Evolutionary conservation across 2,113 vertebrate genomes (phyloP), one percentile per base, ranked within the genome.

Genomic region (Acanthochromis polyacanthus): DNA sequence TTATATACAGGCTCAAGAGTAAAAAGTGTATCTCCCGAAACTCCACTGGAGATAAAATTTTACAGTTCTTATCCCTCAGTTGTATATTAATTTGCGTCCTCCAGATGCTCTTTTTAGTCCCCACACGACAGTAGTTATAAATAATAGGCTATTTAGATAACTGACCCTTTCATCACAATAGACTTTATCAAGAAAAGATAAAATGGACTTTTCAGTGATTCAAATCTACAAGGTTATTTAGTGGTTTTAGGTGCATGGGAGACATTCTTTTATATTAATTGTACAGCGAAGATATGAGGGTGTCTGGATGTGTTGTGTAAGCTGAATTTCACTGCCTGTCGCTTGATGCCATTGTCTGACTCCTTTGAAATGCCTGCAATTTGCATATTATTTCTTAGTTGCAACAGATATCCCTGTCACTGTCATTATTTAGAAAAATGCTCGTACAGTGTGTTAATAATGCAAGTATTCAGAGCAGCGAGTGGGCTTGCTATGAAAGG

Each of bases 121-220:
- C 51, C 8, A 28, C 16, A 66, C 62, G 66, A 60, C 66, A 61
- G 62, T 82, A 82, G 76, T 74, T 80, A 69, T 79, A 57, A 88
- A 88, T 81, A 87, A 85, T 83, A 75, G 58, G 50, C 69, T 61
- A 71, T 84, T 83, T 70, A 87, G 78, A 83, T 84, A 82, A 80
- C 80, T 85, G 75, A 85, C 72, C 78, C 51, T 62, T 83, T 89
- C 55, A 86, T 85, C 73, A 66, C 53, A 78, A 89, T 30, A 82
- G 75, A 71, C 85, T 68, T 85, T 80, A 85, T 78, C 62, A 69
- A 30, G 65, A 64, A 40, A 52, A 71, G 72, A 87, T 80, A 17
- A 81, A 77, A 63, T 9, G 4, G 55, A 69, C 45, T 82, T 80
- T 71, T 71, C 38, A 62, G 11, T 76, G 56, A 85, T 73, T 82